phyloP scores from a whole-genome alignment of 1,140 invertebrate genomes.

The Aphis craccivora region DNA sequence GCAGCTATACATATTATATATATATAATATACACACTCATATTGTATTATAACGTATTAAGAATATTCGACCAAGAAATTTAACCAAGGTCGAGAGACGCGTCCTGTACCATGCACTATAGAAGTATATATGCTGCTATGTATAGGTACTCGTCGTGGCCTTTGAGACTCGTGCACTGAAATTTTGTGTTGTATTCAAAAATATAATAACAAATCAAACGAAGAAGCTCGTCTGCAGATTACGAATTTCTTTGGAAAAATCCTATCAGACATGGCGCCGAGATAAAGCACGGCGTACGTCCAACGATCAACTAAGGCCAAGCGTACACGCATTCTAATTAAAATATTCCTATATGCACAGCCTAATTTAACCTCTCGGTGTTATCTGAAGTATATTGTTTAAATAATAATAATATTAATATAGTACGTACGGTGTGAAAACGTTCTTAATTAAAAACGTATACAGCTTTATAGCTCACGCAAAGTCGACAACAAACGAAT shows the following conservation, averaged over 20 bases:
- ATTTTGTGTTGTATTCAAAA: background rate
- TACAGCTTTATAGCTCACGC: background rate
- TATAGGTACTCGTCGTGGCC: background rate
- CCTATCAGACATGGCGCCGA: slow-evolving; percentile 40
- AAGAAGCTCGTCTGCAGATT: background rate
- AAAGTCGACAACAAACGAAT: background rate
- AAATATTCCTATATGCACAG: slow-evolving; percentile 5
- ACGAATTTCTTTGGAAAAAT: slow-evolving; percentile 25
- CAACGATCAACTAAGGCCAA: slow-evolving; percentile 25
- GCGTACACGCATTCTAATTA: slow-evolving; percentile 31
- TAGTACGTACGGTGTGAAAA: slow-evolving; percentile 1
- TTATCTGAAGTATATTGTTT: slow-evolving; percentile 40
- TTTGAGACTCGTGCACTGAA: background rate
- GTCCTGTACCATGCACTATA: background rate
- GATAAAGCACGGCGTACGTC: slow-evolving; percentile 39
- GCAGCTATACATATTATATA: background rate
- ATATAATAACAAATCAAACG: background rate
- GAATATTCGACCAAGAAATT: background rate
- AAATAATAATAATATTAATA: slow-evolving; percentile 27
- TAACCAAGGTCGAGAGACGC: background rate
- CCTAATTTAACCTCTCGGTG: background rate
- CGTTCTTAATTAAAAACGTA: slow-evolving; percentile 20
- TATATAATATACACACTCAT: too few relatives aligned
- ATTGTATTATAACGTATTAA: background rate
- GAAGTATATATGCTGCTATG: background rate